Evolutionary conservation across 2,797 vertebrate genomes (phyloP).

Genomic region (Tangara arthus): DNA sequence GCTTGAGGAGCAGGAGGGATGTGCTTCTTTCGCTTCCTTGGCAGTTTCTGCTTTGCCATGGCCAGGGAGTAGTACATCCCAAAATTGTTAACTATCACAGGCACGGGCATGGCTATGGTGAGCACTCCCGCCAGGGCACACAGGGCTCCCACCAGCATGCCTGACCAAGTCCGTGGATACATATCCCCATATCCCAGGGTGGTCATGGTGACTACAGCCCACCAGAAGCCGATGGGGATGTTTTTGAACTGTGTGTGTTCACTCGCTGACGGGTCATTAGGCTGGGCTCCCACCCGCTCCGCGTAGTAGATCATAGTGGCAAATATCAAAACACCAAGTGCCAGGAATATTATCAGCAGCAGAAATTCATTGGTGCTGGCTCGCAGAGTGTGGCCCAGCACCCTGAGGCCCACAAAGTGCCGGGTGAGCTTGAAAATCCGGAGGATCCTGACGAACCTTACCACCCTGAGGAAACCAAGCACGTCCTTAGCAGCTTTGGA

Average conservation of each 20-base stretch:
- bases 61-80: conserved; percentile 99
- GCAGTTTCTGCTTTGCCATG: conserved; percentile 99
- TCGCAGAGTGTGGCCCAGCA: conserved; percentile 92
- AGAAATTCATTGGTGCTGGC: conserved; percentile 97
- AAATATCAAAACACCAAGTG: conserved; percentile 95
- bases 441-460: conserved; percentile 95
- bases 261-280: conserved; percentile 91
- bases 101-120: conserved; percentile 99
- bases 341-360: conserved; percentile 97
- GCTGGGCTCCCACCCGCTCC: conserved; percentile 91
- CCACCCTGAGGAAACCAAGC: conserved; percentile 95
- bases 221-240: conserved; percentile 99
- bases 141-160: conserved; percentile 96
- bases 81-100: conserved; percentile 99
- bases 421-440: conserved; percentile 98
- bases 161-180: conserved; percentile 97
- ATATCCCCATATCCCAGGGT: conserved; percentile 97
- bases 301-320: conserved; percentile 99
- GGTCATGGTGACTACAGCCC: conserved; percentile 99
- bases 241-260: conserved; percentile 97
- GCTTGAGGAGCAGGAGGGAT: conserved; percentile 89
- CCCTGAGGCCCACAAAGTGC: conserved; percentile 94
- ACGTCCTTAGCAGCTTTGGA: conserved; percentile 98
- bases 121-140: conserved; percentile 95
- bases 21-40: conserved; percentile 96